phyloP scores from a whole-genome alignment of 2,797 vertebrate genomes.

The Eulemur coronatus region DNA sequence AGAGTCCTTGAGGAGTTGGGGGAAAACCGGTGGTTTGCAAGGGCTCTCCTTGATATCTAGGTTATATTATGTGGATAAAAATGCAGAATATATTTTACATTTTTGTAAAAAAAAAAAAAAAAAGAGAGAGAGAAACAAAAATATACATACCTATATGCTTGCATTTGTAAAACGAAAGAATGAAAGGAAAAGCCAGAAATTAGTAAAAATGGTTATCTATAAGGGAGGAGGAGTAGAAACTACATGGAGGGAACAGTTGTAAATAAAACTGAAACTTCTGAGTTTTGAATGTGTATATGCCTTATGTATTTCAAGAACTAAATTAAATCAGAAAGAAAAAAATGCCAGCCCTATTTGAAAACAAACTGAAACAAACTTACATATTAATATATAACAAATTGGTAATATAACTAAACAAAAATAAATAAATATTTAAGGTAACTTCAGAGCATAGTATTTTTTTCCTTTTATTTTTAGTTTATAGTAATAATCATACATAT shows the following conservation, averaged over 20 bases:
- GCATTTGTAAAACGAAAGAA: slow-evolving; percentile 15
- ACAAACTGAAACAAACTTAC: not conserved
- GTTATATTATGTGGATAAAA: not conserved
- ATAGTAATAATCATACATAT: not conserved
- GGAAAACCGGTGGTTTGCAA: not conserved
- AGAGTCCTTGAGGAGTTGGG: not conserved
- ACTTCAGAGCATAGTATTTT: not conserved
- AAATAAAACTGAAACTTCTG: not conserved
- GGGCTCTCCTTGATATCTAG: not conserved
- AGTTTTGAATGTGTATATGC: not conserved
- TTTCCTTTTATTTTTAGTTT: not conserved
- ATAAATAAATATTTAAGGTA: slow-evolving; percentile 8
- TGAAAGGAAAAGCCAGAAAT: not conserved
- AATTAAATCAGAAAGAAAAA: not conserved
- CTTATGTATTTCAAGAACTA: not conserved
- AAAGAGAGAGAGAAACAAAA: not conserved
- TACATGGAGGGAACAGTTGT: not conserved
- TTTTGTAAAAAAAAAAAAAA: not conserved
- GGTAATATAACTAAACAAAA: not conserved
- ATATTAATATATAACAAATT: not conserved
- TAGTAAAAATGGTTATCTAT: not conserved
- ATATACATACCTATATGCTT: not conserved
- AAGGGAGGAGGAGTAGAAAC: not conserved
- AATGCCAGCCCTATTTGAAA: not conserved
- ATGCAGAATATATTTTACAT: not conserved